Evolutionary conservation across 2,888 invertebrate genomes (phyloP).

Genomic region (Leistus spinibarbis): DNA sequence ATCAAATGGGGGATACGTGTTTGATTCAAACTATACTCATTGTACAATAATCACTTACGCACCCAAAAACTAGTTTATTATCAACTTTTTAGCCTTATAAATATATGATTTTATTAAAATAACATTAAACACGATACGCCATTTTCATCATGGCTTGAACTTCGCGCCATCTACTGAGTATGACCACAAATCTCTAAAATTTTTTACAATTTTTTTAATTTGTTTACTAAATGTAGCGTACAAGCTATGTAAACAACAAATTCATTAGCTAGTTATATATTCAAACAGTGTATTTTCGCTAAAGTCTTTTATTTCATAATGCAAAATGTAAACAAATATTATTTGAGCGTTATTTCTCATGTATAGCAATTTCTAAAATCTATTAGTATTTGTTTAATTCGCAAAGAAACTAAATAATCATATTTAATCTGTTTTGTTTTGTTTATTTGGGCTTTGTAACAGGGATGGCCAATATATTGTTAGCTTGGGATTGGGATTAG

Average conservation of each 20-base stretch:
- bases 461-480: too few relatives aligned
- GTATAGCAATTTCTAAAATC: too few relatives aligned
- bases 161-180: constrained; percentile 41
- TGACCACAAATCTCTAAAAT: constrained; percentile 20
- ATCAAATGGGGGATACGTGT: background rate
- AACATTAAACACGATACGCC: constrained; percentile 26
- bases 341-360: background rate
- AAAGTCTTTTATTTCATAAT: background rate
- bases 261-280: background rate
- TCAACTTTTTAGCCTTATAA: background rate
- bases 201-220: background rate
- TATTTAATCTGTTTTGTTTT: too few relatives aligned
- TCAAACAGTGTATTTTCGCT: background rate
- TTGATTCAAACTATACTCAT: background rate
- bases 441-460: too few relatives aligned
- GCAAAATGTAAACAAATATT: background rate
- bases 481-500: too few relatives aligned
- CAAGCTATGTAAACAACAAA: background rate
- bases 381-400: too few relatives aligned
- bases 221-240: background rate
- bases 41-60: background rate
- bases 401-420: too few relatives aligned
- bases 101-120: constrained; percentile 4
- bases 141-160: constrained; percentile 36
- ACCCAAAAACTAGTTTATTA: background rate